Base-by-base conservation (phyloP, 2,888 invertebrate genomes). In the Agelastica alni region DNA sequence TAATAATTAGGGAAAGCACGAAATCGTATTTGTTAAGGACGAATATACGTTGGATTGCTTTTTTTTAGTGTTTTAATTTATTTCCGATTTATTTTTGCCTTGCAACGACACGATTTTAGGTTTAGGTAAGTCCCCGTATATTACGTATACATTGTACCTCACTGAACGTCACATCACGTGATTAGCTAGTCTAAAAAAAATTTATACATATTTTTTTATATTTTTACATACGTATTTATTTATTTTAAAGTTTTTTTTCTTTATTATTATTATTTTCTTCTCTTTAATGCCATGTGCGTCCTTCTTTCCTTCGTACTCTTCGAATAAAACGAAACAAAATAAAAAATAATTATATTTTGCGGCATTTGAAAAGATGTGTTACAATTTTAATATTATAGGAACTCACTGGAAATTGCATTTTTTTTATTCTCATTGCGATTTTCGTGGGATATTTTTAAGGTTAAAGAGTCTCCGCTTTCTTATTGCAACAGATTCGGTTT, bases 101-200 rank as follows among this genome's bases (percentile, higher is more conserved):
- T 31, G 45, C 42, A 46, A 44, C 10, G 32, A 43, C 42, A 46
- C 49, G 43, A 32, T 48, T 55, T 41, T 55, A 55, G 56, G 17
- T 48, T 56, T 56, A 56, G 47, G 52, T 44, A 51, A 51, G 49
- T 42, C 42, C n/a, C n/a, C 30, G 48, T 49, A 49, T 32, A 36
- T 31, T 49, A 49, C 18, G 31, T 56, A 58, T 52, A 53, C 53
- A 37, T 57, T 56, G 66, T 69, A 69, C 69, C 67, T 69, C 69
- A 65, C 53, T 36, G 53, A 51, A 55, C 61, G 60, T 64, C 65
- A 66, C 65, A 52, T 51, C 42, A 55, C 64, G 67, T 68, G 67
- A 62, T 37, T 64, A 60, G 57, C 71, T 72, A 72, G 71, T 72
- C 71, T 63, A 65, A 66, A 65, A 62, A 62, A 43, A 56, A 51